Conservation (phyloP, 2,797 vertebrate species). For the Psittacula derbiana region DNA sequence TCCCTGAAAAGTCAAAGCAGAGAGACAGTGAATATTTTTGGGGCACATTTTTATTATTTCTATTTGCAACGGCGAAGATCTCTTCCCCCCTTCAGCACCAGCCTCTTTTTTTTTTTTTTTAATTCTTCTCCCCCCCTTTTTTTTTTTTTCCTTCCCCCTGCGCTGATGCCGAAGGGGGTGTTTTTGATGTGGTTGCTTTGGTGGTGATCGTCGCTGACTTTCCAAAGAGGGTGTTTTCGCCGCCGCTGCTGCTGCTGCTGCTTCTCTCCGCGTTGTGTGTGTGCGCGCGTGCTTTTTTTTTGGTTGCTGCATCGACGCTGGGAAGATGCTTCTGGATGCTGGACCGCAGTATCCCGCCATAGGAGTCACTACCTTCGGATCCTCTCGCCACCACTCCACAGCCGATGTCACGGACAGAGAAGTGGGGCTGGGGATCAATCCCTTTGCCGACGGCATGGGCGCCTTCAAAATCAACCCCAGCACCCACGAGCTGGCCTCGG, state of each 20-base stretch:
- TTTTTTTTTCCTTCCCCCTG: slow-evolving; percentile 38
- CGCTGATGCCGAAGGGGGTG: slow-evolving; percentile 74
- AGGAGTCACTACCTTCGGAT: slow-evolving; percentile 99
- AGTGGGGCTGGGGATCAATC: slow-evolving; percentile 98
- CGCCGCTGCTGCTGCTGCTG: neutral
- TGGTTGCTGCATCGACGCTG: slow-evolving; percentile 82
- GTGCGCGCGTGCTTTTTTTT: slow-evolving; percentile 76
- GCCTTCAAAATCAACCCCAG: slow-evolving; percentile 99
- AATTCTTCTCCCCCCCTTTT: rapidly evolving
- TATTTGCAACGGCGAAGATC: slow-evolving; percentile 44
- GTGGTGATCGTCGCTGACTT: slow-evolving; percentile 68
- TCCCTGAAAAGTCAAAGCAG: slow-evolving; percentile 57
- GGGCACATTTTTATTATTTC: slow-evolving; percentile 36
- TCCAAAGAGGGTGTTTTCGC: slow-evolving; percentile 60
- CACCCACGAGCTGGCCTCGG: slow-evolving; percentile 91
- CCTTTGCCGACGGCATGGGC: slow-evolving; percentile 98
- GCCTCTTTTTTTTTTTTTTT: neutral
- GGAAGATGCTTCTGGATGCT: slow-evolving; percentile 99
- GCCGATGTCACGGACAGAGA: slow-evolving; percentile 97
- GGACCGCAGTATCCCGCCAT: slow-evolving; percentile 98
- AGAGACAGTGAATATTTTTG: slow-evolving; percentile 45
- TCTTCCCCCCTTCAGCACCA: neutral
- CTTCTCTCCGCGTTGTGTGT: slow-evolving; percentile 42
- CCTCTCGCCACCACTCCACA: slow-evolving; percentile 96
- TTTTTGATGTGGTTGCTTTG: slow-evolving; percentile 69